phyloP scores from a whole-genome alignment of 2,888 invertebrate genomes.

The Ophioninae sp. region DNA sequence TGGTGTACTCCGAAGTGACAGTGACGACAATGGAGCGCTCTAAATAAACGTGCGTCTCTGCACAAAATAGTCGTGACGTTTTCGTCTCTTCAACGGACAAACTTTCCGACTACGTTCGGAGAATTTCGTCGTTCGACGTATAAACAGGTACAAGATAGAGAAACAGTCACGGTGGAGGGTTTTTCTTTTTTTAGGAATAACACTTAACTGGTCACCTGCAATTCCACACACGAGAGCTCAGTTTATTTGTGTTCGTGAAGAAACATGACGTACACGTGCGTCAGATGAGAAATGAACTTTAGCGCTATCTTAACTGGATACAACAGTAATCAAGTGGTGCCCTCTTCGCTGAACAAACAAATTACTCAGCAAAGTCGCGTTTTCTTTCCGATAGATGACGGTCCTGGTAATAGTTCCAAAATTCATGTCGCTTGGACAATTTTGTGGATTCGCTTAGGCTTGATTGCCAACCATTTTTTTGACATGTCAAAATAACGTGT shows the following conservation, averaged over 20 bases:
- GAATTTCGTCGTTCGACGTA: background rate
- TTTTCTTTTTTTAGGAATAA: slow-evolving; percentile 1
- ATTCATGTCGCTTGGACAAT: no score
- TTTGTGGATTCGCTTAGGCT: no score
- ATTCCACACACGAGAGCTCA: background rate
- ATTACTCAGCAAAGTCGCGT: no score
- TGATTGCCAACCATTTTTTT: no score
- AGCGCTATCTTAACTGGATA: no score
- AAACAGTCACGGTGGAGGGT: background rate
- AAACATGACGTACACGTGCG: slow-evolving; percentile 17
- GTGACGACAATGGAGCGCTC: background rate
- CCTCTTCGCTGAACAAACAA: no score
- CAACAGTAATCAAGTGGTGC: no score
- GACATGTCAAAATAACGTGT: no score
- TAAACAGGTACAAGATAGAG: background rate
- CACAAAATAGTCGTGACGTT: background rate
- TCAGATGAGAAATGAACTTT: no score
- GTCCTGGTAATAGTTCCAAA: no score
- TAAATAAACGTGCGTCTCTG: background rate
- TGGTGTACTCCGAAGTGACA: background rate
- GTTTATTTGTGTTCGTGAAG: slow-evolving; percentile 13
- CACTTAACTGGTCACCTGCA: background rate
- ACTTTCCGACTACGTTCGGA: background rate
- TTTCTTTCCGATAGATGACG: no score
- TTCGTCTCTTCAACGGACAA: background rate